Evolutionary conservation across 2,797 vertebrate species (phyloP).

Genomic region (Steatocranus sp.): DNA sequence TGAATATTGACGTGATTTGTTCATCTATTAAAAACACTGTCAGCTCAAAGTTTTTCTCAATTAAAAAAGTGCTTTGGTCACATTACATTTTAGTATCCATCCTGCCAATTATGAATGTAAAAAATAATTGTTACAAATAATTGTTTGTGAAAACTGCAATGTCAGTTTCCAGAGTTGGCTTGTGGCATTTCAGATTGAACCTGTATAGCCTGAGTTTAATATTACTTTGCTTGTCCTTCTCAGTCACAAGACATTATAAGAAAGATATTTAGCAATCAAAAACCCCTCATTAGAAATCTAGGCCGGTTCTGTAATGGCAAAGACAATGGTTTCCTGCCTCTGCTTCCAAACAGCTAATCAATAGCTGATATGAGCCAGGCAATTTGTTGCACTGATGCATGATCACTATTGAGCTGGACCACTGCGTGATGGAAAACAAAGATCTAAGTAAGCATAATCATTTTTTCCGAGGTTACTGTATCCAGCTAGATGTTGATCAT

Average conservation of each 20-base stretch:
- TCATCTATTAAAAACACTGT: neutral
- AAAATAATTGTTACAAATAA: neutral
- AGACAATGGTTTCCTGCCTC: neutral
- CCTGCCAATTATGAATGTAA: neutral
- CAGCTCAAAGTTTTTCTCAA: neutral
- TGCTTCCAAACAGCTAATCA: neutral
- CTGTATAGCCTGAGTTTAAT: neutral
- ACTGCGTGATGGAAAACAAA: neutral
- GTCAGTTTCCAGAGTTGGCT: neutral
- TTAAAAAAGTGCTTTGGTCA: neutral
- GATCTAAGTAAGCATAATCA: neutral
- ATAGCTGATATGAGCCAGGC: neutral
- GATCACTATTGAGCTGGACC: too few species aligned
- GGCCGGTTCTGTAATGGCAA: accelerated
- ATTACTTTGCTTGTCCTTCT: neutral
- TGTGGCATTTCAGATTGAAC: neutral
- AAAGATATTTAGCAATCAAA: neutral
- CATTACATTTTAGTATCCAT: neutral
- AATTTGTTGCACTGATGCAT: neutral
- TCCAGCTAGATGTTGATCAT: neutral
- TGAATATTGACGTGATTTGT: neutral
- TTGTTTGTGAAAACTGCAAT: neutral
- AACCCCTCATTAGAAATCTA: neutral
- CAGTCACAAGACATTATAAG: neutral
- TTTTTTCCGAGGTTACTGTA: neutral